Conservation (phyloP, 1,140 invertebrate genomes). For the Drosophila jambulina region DNA sequence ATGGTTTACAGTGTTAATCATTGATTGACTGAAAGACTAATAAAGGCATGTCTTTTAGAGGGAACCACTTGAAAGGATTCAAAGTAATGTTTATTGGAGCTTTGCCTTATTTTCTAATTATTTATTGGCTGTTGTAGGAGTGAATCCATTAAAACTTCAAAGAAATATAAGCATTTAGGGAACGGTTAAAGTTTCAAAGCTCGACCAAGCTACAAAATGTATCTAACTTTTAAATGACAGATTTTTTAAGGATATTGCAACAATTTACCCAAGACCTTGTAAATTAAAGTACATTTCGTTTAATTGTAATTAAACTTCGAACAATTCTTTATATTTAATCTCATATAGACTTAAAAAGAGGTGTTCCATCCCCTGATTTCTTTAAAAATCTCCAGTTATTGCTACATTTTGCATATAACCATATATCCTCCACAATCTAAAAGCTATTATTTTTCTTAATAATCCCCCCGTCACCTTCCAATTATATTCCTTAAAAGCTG, state of each 20-base stretch:
- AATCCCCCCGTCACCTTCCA: background rate
- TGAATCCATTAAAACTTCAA: too few relatives aligned
- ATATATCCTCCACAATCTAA: background rate
- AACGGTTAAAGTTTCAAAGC: too few relatives aligned
- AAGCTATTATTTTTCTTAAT: background rate
- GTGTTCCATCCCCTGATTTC: too few relatives aligned
- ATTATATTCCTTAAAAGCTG: background rate
- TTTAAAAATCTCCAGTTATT: too few relatives aligned
- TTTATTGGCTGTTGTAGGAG: too few relatives aligned
- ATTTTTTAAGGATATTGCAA: background rate
- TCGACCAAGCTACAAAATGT: background rate
- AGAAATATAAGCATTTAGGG: too few relatives aligned
- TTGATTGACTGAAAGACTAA: background rate
- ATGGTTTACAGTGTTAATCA: background rate
- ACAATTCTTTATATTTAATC: background rate
- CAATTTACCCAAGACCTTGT: background rate
- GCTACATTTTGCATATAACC: background rate
- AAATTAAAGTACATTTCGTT: background rate
- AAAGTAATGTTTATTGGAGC: background rate
- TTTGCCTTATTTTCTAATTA: background rate
- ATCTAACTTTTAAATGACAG: background rate
- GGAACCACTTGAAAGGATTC: background rate
- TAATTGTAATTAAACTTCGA: background rate
- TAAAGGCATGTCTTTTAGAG: too few relatives aligned
- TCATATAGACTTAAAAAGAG: too few relatives aligned